Percentiles rank a stretch among this genome's conserved stretches.
These are phyloP conservation scores for Aldrovandia affinis DNA, from an alignment of 2,797 vertebrate genomes.

Conservation along the genomic window DNA sequence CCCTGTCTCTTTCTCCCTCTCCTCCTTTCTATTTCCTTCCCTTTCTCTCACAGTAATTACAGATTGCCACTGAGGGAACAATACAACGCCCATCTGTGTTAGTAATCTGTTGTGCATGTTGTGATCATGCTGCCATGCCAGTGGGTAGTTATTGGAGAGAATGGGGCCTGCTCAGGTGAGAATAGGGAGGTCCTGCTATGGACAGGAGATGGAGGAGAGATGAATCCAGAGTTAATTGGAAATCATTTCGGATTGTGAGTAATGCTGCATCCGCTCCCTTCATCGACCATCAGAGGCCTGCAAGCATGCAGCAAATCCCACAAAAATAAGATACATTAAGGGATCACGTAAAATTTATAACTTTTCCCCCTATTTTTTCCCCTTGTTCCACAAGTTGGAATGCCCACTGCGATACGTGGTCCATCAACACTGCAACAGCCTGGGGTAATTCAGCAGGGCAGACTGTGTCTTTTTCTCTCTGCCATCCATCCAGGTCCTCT, in stretches of 20 bases:
- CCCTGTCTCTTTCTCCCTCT: background rate
- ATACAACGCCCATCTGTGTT: background rate
- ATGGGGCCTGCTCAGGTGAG: background rate
- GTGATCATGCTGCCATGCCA: background rate
- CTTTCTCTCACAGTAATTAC: conserved; percentile 12
- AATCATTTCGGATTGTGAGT: background rate
- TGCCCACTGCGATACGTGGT: no score
- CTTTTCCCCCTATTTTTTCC: no score
- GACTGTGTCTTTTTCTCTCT: no score
- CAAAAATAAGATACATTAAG: background rate
- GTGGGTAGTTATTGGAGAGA: background rate
- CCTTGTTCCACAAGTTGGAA: no score
- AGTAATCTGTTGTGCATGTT: background rate
- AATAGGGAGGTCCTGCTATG: background rate
- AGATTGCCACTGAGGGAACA: background rate
- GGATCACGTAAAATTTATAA: no score
- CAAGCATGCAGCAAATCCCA: no score
- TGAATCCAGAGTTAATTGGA: background rate
- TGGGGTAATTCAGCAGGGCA: no score
- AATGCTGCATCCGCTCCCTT: background rate
- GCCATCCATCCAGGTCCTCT: no score
- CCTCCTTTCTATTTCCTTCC: background rate
- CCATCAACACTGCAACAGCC: no score
- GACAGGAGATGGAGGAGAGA: background rate
- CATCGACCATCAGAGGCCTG: background rate